Evolutionary conservation across 1,140 invertebrate species (phyloP).

Genomic region (Trachymyrmex cornetzi): DNA sequence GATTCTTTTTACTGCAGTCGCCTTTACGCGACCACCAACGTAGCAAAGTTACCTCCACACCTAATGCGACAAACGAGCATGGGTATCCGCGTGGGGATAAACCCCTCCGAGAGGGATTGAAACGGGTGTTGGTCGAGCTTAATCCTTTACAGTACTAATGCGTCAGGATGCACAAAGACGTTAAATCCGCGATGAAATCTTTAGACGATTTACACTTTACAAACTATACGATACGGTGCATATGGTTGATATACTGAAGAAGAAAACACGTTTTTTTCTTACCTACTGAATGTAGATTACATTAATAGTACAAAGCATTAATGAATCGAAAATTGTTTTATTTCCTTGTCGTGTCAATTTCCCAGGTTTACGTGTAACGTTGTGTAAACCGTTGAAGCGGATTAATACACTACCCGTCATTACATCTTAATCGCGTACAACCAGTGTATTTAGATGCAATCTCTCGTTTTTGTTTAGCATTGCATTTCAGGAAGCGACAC

Average conservation of each 20-base stretch:
- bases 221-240: neutral
- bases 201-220: slow-evolving; percentile 17
- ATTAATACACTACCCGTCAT: neutral
- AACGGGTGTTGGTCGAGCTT: slow-evolving; percentile 37
- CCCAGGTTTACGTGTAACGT: neutral
- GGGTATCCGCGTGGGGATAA: slow-evolving; percentile 16
- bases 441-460: neutral
- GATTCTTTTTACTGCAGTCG: slow-evolving; percentile 35
- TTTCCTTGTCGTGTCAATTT: neutral
- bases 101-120: slow-evolving; percentile 1
- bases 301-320: neutral
- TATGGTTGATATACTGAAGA: neutral
- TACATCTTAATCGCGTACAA: slow-evolving; percentile 5
- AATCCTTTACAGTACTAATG: slow-evolving; percentile 47
- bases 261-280: neutral
- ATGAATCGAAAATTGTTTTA: neutral
- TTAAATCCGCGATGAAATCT: slow-evolving; percentile 49
- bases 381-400: neutral
- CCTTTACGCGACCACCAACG: slow-evolving; percentile 11
- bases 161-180: slow-evolving; percentile 35
- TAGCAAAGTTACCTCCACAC: neutral
- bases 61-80: slow-evolving; percentile 52
- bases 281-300: neutral
- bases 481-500: slow-evolving; percentile 2
- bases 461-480: slow-evolving; percentile 12